Evolutionary conservation across 2,797 vertebrate species (phyloP).

Genomic region (Synaphobranchus kaupii): DNA sequence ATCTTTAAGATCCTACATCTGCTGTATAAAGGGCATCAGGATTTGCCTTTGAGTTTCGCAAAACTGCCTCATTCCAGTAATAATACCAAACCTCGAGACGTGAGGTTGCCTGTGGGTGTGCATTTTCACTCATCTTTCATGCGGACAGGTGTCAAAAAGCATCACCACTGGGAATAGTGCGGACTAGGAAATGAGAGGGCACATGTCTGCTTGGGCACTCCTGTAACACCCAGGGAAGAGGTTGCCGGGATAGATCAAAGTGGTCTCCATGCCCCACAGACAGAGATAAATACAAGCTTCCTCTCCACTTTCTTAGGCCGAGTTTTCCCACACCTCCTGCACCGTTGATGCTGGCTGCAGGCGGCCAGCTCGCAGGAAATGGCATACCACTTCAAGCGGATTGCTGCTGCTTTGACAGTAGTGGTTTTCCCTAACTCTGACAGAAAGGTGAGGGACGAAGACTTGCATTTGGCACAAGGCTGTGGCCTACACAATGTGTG

Average conservation of each 20-base stretch:
- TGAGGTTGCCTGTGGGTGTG: neutral
- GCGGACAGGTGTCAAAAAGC: conserved; percentile 50
- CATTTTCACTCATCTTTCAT: conserved; percentile 33
- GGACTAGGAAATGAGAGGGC: neutral
- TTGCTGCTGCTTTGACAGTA: conserved; percentile 60
- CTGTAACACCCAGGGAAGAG: conserved; percentile 48
- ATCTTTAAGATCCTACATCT: too few species aligned
- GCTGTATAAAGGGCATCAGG: too few species aligned
- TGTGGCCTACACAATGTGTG: neutral
- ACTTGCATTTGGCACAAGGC: neutral
- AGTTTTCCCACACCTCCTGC: conserved; percentile 71
- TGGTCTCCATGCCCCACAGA: conserved; percentile 68
- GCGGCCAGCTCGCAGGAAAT: conserved; percentile 67
- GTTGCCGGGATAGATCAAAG: conserved; percentile 67
- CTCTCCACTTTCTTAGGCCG: conserved; percentile 67
- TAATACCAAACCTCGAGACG: neutral
- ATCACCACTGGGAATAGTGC: conserved; percentile 1
- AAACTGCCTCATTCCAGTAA: conserved; percentile 15
- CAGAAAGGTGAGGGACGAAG: conserved; percentile 38
- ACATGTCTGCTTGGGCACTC: neutral
- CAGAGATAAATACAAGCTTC: conserved; percentile 79
- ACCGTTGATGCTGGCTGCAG: conserved; percentile 50
- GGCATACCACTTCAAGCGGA: conserved; percentile 74
- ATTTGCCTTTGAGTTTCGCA: neutral
- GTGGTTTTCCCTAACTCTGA: conserved; percentile 47